phyloP scores from a whole-genome alignment of 2,888 invertebrate genomes.

The Drosophila borborema region DNA sequence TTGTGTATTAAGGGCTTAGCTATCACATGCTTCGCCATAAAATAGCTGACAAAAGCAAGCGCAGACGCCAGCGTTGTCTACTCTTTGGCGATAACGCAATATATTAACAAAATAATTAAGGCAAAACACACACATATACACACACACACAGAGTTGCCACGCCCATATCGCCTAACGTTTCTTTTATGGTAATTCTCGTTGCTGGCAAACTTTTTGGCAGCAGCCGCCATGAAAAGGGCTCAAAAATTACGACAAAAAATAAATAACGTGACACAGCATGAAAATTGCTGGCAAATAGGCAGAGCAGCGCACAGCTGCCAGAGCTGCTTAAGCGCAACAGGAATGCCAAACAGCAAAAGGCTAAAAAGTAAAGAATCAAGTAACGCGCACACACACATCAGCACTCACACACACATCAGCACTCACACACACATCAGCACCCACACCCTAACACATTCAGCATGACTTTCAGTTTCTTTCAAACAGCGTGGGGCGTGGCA shows the following conservation, averaged over 20 bases:
- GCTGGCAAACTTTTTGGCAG: constrained; percentile 44
- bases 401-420: background rate
- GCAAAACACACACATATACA: constrained; percentile 16
- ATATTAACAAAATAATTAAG: constrained; percentile 66
- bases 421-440: background rate
- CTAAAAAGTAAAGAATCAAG: constrained; percentile 58
- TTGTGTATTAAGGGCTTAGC: constrained; percentile 53
- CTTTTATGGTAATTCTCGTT: constrained; percentile 68
- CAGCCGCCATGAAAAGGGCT: constrained; percentile 52
- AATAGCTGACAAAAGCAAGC: constrained; percentile 26
- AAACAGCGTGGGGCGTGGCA: background rate
- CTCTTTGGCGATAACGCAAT: constrained; percentile 29
- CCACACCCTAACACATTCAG: constrained; percentile 13
- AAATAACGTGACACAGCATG: constrained; percentile 80
- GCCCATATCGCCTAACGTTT: constrained; percentile 47
- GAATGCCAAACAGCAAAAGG: constrained; percentile 29
- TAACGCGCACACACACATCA: constrained; percentile 1
- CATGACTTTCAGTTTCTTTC: constrained; percentile 63
- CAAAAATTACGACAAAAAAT: constrained; percentile 59
- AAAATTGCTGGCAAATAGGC: constrained; percentile 58
- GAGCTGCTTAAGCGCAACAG: constrained; percentile 13
- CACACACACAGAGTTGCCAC: constrained; percentile 25
- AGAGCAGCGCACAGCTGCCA: background rate
- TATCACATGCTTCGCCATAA: constrained; percentile 47
- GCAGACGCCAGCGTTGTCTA: constrained; percentile 5